Conservation (phyloP, 1,140 invertebrate species). For the Drosophila lowei region DNA sequence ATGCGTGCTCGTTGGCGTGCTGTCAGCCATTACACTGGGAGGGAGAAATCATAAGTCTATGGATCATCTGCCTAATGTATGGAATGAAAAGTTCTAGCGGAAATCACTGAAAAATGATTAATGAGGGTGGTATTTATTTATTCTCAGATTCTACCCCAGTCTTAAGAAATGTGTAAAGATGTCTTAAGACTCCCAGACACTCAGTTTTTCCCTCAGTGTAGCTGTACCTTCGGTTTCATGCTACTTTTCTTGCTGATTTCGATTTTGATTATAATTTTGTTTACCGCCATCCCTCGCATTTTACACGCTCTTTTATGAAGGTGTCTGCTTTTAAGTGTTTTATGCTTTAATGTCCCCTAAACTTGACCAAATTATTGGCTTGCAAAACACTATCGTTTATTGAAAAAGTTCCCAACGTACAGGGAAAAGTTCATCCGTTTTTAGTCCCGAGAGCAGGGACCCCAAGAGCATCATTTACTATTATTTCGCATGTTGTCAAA, state of each 20-base stretch:
- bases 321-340: conserved; percentile 25
- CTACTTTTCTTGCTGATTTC: conserved; percentile 1
- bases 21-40: conserved; percentile 18
- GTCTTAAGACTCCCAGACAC: no score
- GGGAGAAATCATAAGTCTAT: no score
- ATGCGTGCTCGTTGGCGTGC: conserved; percentile 26
- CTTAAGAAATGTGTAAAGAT: no score
- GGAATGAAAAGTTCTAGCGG: no score
- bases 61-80: no score
- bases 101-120: no score
- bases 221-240: background rate
- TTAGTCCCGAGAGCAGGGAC: background rate
- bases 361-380: conserved; percentile 22
- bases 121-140: no score
- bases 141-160: no score
- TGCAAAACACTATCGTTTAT: conserved; percentile 45
- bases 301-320: conserved; percentile 20
- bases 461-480: conserved; percentile 19
- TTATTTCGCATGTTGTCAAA: conserved; percentile 25
- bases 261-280: conserved; percentile 24
- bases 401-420: conserved; percentile 27
- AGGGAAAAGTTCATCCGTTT: conserved; percentile 4
- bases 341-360: conserved; percentile 28
- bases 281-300: background rate
- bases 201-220: no score